These are phyloP conservation scores for Cervus canadensis DNA, from an alignment of 2,113 vertebrate genomes.

Conservation along the genomic window DNA sequence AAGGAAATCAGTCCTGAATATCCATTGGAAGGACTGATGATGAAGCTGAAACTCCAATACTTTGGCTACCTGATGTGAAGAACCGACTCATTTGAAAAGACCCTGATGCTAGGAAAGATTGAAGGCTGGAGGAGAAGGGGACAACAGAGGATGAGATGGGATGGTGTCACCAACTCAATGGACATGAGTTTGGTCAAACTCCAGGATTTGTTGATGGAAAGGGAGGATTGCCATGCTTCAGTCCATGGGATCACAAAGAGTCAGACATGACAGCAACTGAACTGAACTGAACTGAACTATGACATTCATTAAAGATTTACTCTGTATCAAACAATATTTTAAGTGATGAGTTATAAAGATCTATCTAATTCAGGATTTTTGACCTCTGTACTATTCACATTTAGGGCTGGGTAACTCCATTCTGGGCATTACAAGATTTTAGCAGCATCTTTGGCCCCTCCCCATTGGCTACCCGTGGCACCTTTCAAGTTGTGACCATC, in stretches of 20 bases:
- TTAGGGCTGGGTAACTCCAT: not conserved
- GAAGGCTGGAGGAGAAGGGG: not conserved
- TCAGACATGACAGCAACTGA: not conserved
- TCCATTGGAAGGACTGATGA: not conserved
- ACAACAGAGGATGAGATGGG: not conserved
- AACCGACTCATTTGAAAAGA: not conserved
- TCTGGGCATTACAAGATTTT: not conserved
- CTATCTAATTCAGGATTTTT: not conserved
- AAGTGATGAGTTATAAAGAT: not conserved
- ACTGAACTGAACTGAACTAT: not conserved
- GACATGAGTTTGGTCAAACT: not conserved
- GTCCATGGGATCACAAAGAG: not conserved
- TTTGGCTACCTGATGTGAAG: not conserved
- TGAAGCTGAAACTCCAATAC: not conserved
- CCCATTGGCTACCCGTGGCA: not conserved
- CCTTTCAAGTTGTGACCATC: not conserved
- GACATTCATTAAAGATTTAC: not conserved
- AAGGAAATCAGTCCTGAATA: not conserved
- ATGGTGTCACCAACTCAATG: not conserved
- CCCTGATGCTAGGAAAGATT: not conserved
- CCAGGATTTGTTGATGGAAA: not conserved
- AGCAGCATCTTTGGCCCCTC: not conserved
- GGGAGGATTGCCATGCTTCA: not conserved
- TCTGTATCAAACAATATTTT: not conserved
- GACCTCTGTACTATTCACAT: not conserved